Percentiles rank a stretch among this genome's conserved stretches.
Evolutionary conservation across 2,797 vertebrate genomes (phyloP).

Genomic region (Gymnodraco acuticeps): DNA sequence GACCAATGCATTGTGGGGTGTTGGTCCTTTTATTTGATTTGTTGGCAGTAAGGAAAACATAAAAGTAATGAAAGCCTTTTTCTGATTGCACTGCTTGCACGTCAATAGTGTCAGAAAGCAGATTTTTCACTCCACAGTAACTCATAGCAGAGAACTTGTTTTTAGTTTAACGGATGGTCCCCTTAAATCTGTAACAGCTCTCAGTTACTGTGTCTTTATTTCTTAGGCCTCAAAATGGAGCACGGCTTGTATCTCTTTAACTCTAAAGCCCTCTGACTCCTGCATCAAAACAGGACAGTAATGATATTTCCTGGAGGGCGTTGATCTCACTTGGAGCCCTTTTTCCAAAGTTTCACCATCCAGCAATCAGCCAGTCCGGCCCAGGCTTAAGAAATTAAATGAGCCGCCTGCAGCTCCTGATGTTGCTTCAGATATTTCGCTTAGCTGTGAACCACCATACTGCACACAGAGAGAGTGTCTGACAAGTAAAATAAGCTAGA

Average conservation of each 20-base stretch:
- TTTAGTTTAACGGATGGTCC: slow-evolving; percentile 38
- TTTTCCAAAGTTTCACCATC: slow-evolving; percentile 51
- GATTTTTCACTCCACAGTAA: neutral
- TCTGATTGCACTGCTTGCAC: slow-evolving; percentile 6
- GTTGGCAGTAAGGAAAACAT: neutral
- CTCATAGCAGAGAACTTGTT: slow-evolving; percentile 16
- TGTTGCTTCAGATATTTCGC: slow-evolving; percentile 31
- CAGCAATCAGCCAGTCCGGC: slow-evolving; percentile 62
- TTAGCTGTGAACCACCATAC: slow-evolving; percentile 28
- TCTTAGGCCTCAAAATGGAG: slow-evolving; percentile 29
- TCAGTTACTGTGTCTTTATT: slow-evolving; percentile 25
- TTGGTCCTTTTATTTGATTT: neutral
- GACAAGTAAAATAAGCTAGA: slow-evolving; percentile 38
- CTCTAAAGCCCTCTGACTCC: slow-evolving; percentile 57
- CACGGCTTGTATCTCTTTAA: slow-evolving; percentile 49
- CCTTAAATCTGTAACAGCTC: slow-evolving; percentile 32
- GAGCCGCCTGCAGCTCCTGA: slow-evolving; percentile 46
- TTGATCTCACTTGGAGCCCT: slow-evolving; percentile 53
- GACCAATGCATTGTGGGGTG: neutral
- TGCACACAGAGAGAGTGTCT: slow-evolving; percentile 26
- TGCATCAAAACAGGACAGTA: slow-evolving; percentile 49
- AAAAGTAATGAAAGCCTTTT: slow-evolving; percentile 1
- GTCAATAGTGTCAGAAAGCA: slow-evolving; percentile 20
- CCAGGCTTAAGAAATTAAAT: slow-evolving; percentile 47
- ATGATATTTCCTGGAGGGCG: slow-evolving; percentile 61